Evolutionary conservation across 2,797 vertebrate species (phyloP), one percentile per base, ranked within the genome.

Genomic region (Sus cebifrons): DNA sequence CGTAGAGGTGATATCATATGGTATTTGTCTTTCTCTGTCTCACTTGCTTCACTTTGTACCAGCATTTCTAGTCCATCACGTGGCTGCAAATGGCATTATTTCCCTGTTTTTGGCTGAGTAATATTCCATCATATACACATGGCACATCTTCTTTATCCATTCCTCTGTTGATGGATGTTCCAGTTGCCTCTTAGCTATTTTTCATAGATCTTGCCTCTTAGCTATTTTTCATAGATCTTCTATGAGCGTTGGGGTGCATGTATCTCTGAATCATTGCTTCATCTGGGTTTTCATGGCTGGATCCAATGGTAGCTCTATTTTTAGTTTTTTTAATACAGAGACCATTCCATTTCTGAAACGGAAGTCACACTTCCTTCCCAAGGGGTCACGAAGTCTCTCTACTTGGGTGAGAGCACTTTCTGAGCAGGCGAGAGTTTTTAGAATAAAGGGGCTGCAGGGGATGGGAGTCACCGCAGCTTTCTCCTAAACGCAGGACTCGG

Each of bases 91-190:
- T 49, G 44, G 9, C 44, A 6, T 49, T 49, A 10, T 49, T 49
- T 36, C 36, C 44, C 44, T 6, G 44, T 10, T 49, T 49, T 49
- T 10, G 44, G 44, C 44, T 49, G 6, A 49, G 44, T 49, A 10
- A 6, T 10, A 49, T 49, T 49, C 44, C 44, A 49, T 49, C 6
- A 49, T 10, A 23, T 60, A 4, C 3, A 56, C 44, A 2, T 0
- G 8, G 17, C 29, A 56, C 0, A 29, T 29, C 18, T 2, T 8
- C 12, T 32, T 21, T 0, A 21, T 32, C 75, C 29, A 14, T 7
- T 32, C 29, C 3, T 7, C 74, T 56, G 0, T 56, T 0, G 0
- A 3, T 2, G 29, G 6, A 0, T 49, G 1, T 8, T 32, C 29
- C 21, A 52, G 52, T 4, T 7, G 12, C 29, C 21, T 54, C 75